Conservation (phyloP, 2,888 invertebrate genomes). For the Calameuta idolon region DNA sequence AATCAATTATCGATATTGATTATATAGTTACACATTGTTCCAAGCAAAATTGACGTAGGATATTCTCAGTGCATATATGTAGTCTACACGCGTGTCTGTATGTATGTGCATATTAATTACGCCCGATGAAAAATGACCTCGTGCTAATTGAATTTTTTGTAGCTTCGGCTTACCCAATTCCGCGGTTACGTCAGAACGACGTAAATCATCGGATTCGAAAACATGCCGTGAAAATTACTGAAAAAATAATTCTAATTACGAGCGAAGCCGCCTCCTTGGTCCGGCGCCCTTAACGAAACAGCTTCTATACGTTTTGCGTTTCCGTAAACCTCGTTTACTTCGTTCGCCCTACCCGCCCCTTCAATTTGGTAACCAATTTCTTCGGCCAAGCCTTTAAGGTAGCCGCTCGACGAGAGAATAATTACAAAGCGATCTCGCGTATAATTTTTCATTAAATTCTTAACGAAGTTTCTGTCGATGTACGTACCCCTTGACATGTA, state of each 20-base stretch:
- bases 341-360: not conserved
- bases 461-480: not conserved
- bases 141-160: constrained; percentile 4
- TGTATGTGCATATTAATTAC: not conserved
- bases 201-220: constrained; percentile 6
- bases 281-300: not conserved
- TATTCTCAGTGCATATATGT: not conserved
- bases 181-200: not conserved
- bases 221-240: not conserved
- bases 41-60: not conserved
- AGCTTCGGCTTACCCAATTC: not conserved
- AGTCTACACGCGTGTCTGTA: not conserved
- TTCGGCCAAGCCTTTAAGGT: not conserved
- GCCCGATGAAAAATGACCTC: constrained; percentile 2
- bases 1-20: not conserved
- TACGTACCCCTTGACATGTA: not conserved
- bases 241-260: not conserved
- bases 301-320: not conserved
- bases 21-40: not conserved
- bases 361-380: not conserved
- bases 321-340: not conserved
- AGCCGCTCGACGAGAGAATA: not conserved
- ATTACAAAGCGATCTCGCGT: not conserved
- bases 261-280: not conserved
- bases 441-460: not conserved